These are phyloP conservation scores for Oriolus oriolus DNA, from an alignment of 2,113 vertebrate species.

Conservation along the genomic window DNA sequence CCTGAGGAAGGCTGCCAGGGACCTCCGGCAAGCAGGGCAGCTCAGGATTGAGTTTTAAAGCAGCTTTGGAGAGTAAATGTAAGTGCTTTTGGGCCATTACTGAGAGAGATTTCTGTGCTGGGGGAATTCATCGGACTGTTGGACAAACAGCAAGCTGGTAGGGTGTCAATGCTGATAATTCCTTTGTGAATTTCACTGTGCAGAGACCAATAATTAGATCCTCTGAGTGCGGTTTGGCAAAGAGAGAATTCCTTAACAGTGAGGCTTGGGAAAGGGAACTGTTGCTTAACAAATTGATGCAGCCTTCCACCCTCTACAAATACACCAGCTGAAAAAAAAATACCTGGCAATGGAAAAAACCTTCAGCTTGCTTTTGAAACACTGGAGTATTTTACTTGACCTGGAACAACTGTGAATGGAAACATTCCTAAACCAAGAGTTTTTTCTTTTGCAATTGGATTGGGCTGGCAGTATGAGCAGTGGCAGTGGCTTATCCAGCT, in stretches of 20 bases:
- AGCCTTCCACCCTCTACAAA: neutral
- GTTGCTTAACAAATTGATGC: neutral
- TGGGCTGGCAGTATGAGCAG: neutral
- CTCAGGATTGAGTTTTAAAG: neutral
- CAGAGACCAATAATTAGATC: neutral
- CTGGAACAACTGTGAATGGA: neutral
- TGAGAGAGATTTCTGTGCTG: neutral
- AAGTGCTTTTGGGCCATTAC: neutral
- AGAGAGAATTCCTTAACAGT: neutral
- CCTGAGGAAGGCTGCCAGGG: neutral
- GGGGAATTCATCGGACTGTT: neutral
- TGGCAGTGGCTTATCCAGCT: neutral
- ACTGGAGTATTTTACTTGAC: neutral
- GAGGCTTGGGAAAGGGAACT: neutral
- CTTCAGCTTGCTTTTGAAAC: neutral
- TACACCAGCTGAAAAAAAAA: neutral
- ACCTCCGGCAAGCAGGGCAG: neutral
- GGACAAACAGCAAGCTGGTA: neutral
- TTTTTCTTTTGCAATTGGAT: neutral
- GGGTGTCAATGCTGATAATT: neutral
- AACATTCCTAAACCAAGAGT: neutral
- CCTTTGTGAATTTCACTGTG: neutral
- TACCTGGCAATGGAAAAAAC: neutral
- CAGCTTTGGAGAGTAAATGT: neutral
- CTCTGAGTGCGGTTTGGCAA: neutral